Evolutionary conservation across 1,140 invertebrate species (phyloP).

Genomic region (Musca domestica): DNA sequence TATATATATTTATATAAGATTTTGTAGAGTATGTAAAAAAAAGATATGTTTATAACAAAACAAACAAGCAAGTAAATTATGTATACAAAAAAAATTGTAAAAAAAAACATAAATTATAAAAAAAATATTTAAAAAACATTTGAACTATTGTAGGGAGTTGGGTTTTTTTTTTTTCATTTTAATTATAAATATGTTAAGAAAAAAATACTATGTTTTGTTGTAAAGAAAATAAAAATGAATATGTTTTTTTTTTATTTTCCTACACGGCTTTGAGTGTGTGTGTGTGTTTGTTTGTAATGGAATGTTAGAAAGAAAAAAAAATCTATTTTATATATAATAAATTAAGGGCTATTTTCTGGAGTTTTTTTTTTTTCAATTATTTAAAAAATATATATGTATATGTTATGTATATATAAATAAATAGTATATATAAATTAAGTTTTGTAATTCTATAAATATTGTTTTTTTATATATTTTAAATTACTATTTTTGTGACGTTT

Average conservation of each 20-base stretch:
- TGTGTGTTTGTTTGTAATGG: not conserved
- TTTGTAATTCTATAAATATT: no score
- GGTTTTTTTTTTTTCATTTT: no score
- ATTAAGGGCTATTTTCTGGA: constrained; percentile 9
- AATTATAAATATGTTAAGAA: no score
- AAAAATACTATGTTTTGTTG: constrained; percentile 12
- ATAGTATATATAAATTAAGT: constrained; percentile 1
- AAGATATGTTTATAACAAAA: not conserved
- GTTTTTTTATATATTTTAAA: no score
- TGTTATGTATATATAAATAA: not conserved
- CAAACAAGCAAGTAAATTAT: not conserved
- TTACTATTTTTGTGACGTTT: no score
- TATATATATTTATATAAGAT: not conserved
- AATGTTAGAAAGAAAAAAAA: constrained; percentile 7
- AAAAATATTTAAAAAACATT: constrained; percentile 3
- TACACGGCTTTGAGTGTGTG: not conserved
- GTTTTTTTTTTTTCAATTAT: no score
- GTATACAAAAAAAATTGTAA: not conserved
- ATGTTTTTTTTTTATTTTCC: not conserved
- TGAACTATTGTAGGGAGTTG: constrained; percentile 7
- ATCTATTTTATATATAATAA: constrained; percentile 3
- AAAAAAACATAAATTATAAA: constrained; percentile 1
- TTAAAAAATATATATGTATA: not conserved
- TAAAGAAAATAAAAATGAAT: constrained; percentile 7
- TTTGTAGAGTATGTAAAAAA: constrained; percentile 4